phyloP scores from a whole-genome alignment of 64 coral and sea anemone species.

The Hydrozoanthus tunicans region DNA sequence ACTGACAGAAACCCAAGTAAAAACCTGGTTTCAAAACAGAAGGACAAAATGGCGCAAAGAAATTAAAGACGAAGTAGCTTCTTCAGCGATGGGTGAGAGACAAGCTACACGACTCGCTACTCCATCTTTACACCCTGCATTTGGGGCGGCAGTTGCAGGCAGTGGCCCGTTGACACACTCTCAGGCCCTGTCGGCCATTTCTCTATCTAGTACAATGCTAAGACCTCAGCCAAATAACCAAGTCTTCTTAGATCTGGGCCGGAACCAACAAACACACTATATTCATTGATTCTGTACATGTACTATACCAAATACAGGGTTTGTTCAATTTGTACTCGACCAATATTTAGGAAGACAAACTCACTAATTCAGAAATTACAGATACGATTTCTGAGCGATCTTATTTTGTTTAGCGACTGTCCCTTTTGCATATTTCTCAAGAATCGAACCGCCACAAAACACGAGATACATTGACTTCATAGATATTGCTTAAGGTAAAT shows the following conservation, averaged over 20 bases:
- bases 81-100: constrained; percentile 47
- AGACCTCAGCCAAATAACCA: constrained; percentile 37
- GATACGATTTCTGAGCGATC: background rate
- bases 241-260: constrained; percentile 20
- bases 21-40: constrained; percentile 89
- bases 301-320: too few species aligned
- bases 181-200: constrained; percentile 31
- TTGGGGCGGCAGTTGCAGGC: background rate
- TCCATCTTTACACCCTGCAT: background rate
- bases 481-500: background rate
- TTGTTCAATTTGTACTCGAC: too few species aligned
- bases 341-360: too few species aligned
- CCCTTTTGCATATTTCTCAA: background rate
- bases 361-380: background rate
- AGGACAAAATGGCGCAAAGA: constrained; percentile 91
- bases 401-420: background rate
- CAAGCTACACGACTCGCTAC: constrained; percentile 6
- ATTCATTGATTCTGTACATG: constrained; percentile 15
- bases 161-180: constrained; percentile 14
- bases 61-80: constrained; percentile 66
- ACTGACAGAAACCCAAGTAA: constrained; percentile 86
- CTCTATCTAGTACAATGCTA: constrained; percentile 42
- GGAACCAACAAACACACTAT: constrained; percentile 27
- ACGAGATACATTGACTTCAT: background rate
- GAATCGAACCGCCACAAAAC: background rate